Conservation (phyloP, 1,140 invertebrate genomes). For the Argopecten irradians region DNA sequence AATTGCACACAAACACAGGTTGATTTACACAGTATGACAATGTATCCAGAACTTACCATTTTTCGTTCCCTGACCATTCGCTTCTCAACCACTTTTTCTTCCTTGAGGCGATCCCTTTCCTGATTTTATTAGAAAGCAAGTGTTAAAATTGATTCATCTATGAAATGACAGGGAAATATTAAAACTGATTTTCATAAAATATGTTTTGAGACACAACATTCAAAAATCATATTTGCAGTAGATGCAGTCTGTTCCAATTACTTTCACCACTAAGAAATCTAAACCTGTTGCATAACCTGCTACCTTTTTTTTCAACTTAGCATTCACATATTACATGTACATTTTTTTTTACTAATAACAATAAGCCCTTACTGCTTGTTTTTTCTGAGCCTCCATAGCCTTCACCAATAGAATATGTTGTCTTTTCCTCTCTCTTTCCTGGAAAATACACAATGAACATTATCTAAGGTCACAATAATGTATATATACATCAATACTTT, state of each 20-base stretch:
- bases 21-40: not conserved
- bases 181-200: not conserved
- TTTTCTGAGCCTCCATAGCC: constrained; percentile 89
- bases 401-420: constrained; percentile 93
- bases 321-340: not conserved
- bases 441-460: constrained; percentile 38
- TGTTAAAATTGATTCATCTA: not conserved
- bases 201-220: no score
- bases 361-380: constrained; percentile 81
- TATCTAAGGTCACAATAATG: not conserved
- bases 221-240: no score
- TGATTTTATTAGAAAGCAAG: constrained; percentile 45
- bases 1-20: no score
- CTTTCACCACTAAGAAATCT: no score
- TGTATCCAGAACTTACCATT: constrained; percentile 73
- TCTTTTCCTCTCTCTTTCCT: constrained; percentile 93
- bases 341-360: not conserved
- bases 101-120: constrained; percentile 88
- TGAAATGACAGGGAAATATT: not conserved
- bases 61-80: constrained; percentile 88
- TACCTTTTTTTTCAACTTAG: not conserved
- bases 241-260: no score
- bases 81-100: constrained; percentile 87
- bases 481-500: not conserved
- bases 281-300: constrained; percentile 28